phyloP scores from a whole-genome alignment of 2,888 invertebrate genomes.

The Masnerella sp. region DNA sequence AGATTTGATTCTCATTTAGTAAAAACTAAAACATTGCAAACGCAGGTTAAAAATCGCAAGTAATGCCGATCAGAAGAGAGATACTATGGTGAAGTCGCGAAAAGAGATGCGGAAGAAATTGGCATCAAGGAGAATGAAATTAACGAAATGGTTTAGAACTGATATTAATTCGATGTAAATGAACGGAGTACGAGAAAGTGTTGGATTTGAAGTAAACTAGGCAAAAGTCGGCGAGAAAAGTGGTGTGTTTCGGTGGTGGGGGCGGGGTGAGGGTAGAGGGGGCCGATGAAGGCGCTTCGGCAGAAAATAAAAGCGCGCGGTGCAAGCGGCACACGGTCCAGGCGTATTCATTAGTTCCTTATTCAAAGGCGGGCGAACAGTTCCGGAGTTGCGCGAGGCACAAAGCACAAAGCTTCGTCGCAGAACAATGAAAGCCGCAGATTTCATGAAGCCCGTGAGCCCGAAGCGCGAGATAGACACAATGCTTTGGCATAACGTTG shows the following conservation, averaged over 20 bases:
- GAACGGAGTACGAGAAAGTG: slow-evolving; percentile 37
- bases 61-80: too few species aligned
- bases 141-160: slow-evolving; percentile 26
- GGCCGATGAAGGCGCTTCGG: slow-evolving; percentile 55
- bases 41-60: too few species aligned
- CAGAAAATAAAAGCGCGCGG: slow-evolving; percentile 56
- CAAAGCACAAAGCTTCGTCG: slow-evolving; percentile 76
- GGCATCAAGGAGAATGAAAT: too few species aligned
- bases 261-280: too few species aligned
- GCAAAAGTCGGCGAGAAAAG: slow-evolving; percentile 53
- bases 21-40: too few species aligned
- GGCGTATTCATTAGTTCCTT: slow-evolving; percentile 77
- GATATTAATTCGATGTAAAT: slow-evolving; percentile 48
- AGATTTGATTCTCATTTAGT: too few species aligned
- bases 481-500: slow-evolving; percentile 72
- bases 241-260: too few species aligned
- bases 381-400: slow-evolving; percentile 74
- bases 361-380: slow-evolving; percentile 76
- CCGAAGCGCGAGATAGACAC: slow-evolving; percentile 73
- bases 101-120: too few species aligned
- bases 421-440: slow-evolving; percentile 75
- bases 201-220: slow-evolving; percentile 50
- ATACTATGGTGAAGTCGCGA: too few species aligned
- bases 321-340: slow-evolving; percentile 62
- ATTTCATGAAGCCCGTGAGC: slow-evolving; percentile 76